Percentiles rank a stretch among this genome's conserved stretches.
Evolutionary conservation across 2,888 invertebrate genomes (phyloP).

Genomic region (Busseola fusca): DNA sequence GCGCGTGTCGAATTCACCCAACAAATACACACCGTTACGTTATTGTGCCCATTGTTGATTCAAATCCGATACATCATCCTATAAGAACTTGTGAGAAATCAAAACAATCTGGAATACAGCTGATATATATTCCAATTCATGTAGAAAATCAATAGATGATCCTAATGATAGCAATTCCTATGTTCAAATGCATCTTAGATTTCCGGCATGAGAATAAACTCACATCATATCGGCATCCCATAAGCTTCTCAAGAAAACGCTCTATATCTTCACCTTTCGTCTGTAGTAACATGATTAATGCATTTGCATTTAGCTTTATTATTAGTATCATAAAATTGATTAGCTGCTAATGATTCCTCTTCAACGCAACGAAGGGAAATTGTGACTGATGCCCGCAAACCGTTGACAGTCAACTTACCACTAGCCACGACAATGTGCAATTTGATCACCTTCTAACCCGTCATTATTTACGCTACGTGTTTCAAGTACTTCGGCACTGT

Average conservation of each 20-base stretch:
- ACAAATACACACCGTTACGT: conserved; percentile 47
- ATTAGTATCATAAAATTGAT: conserved; percentile 37
- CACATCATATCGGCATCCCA: not conserved
- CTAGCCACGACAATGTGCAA: conserved; percentile 40
- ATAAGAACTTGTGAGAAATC: conserved; percentile 23
- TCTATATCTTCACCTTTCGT: conserved; percentile 5
- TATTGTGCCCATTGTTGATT: conserved; percentile 48
- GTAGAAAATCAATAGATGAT: not conserved
- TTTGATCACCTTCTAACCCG: conserved; percentile 30
- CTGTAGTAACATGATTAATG: conserved; percentile 12
- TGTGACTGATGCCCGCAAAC: conserved; percentile 34
- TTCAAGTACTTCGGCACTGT: conserved; percentile 30
- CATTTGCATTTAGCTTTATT: conserved; percentile 7
- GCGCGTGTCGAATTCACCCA: conserved; percentile 52
- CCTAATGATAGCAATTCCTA: conserved; percentile 3
- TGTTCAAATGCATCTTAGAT: conserved; percentile 8
- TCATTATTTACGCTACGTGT: conserved; percentile 39
- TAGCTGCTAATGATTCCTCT: conserved; percentile 33
- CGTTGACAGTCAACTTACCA: conserved; percentile 32
- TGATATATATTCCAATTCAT: not conserved
- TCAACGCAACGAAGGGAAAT: conserved; percentile 12
- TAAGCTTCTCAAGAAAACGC: not conserved
- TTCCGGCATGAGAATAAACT: not conserved
- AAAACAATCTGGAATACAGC: conserved; percentile 15
- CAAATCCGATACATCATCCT: conserved; percentile 38